A percentile compares a stretch with the other conserved stretches of the same genome.
Conservation (phyloP, 1,140 invertebrate genomes). For the Anoplolepis gracilipes region DNA sequence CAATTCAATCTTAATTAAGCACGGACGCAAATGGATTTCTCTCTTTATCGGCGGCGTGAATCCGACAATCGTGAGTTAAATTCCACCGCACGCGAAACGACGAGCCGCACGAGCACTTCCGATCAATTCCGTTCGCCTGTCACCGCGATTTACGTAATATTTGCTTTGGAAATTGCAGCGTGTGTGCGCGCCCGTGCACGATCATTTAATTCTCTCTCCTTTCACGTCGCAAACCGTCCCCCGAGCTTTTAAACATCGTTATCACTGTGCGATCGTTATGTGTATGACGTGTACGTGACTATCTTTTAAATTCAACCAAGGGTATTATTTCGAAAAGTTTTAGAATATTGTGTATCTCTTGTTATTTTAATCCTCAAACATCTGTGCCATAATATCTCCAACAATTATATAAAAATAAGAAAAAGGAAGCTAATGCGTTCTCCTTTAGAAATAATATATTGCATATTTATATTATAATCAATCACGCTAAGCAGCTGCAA, state of each 20-base stretch:
- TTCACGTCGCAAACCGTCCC: not conserved
- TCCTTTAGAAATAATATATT: no score
- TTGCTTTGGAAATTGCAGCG: conserved; percentile 64
- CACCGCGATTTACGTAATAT: conserved; percentile 22
- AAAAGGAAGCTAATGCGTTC: no score
- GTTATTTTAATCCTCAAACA: not conserved
- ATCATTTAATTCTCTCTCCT: conserved; percentile 64
- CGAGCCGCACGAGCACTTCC: conserved; percentile 12
- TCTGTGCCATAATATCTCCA: not conserved
- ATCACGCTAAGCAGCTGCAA: no score
- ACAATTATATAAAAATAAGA: no score
- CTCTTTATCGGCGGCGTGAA: conserved; percentile 56
- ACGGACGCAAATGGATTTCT: conserved; percentile 52
- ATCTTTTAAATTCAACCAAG: conserved; percentile 9
- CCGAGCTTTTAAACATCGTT: conserved; percentile 27
- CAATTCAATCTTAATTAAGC: conserved; percentile 75
- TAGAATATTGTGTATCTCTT: not conserved
- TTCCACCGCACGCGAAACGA: not conserved
- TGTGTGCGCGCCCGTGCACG: not conserved
- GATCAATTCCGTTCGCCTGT: conserved; percentile 52
- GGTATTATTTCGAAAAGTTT: not conserved
- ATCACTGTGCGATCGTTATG: conserved; percentile 40
- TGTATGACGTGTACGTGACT: conserved; percentile 36
- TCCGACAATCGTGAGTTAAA: conserved; percentile 53
- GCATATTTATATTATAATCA: no score